A percentile compares a stretch with the other conserved stretches of the same genome.
Evolutionary conservation across 2,888 invertebrate species (phyloP).

Genomic region (Limnephilus marmoratus): DNA sequence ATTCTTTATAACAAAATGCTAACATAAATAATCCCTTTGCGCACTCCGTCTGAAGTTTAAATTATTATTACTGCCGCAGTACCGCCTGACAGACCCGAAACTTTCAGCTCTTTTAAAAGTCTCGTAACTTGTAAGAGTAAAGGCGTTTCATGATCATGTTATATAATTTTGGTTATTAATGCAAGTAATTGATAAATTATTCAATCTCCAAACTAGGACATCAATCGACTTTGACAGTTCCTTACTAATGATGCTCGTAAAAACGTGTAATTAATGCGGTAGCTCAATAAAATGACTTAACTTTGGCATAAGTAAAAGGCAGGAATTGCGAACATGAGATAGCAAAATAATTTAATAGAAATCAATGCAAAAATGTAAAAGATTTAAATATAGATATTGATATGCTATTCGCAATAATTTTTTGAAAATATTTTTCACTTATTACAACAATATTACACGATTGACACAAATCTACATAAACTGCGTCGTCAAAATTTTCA

Average conservation of each 20-base stretch:
- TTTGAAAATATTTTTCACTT: too few relatives aligned
- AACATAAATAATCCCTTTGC: conserved; percentile 42
- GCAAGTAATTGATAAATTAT: neutral
- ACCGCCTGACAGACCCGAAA: neutral
- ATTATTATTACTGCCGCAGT: conserved; percentile 20
- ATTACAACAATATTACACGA: too few relatives aligned
- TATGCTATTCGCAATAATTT: too few relatives aligned
- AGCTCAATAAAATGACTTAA: neutral
- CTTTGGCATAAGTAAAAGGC: neutral
- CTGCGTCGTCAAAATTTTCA: too few relatives aligned
- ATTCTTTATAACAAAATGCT: conserved; percentile 33
- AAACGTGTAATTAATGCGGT: neutral
- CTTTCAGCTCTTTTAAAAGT: neutral
- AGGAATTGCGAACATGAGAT: neutral
- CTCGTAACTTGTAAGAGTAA: neutral
- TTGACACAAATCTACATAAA: too few relatives aligned
- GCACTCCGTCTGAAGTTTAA: conserved; percentile 26
- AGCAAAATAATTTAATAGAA: neutral
- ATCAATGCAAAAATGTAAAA: neutral
- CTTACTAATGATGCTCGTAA: neutral
- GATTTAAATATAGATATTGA: too few relatives aligned
- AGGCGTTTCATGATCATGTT: neutral
- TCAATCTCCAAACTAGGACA: neutral
- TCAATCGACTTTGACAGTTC: neutral
- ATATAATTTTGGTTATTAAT: neutral